phyloP scores from a whole-genome alignment of 2,797 vertebrate species.

The Artibeus jamaicensis region DNA sequence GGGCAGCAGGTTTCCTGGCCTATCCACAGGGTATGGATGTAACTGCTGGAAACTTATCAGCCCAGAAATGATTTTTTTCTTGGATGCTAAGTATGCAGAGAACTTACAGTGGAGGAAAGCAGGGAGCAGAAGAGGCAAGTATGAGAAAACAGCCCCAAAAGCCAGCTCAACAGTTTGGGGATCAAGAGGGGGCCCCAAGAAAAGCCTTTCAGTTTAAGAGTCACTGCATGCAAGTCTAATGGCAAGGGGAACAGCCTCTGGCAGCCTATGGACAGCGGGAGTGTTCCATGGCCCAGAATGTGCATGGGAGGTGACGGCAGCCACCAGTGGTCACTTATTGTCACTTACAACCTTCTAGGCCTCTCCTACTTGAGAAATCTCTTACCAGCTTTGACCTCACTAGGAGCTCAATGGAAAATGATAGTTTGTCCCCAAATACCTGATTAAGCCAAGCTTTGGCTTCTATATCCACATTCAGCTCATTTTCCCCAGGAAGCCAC shows the following conservation, averaged over 20 bases:
- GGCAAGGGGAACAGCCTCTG: background rate
- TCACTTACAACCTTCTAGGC: conserved; percentile 32
- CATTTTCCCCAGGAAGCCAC: conserved; percentile 12
- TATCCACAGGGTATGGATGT: background rate
- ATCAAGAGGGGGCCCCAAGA: background rate
- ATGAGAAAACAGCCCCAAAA: background rate
- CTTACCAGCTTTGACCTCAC: conserved; percentile 67
- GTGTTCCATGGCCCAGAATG: background rate
- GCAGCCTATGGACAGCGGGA: background rate
- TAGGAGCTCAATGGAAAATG: conserved; percentile 65
- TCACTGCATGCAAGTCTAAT: background rate
- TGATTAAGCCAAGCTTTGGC: conserved; percentile 2
- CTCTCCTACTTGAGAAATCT: conserved; percentile 3
- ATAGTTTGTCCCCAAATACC: conserved; percentile 59
- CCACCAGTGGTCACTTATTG: background rate
- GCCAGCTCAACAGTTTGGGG: background rate
- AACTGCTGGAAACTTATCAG: conserved; percentile 12
- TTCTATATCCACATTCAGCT: background rate
- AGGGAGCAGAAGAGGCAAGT: background rate
- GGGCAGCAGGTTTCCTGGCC: background rate
- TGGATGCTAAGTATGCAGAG: background rate
- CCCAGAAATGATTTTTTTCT: background rate
- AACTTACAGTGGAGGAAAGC: background rate
- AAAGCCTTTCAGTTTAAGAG: background rate
- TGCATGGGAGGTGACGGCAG: background rate